Conservation (phyloP, 37 sponge, comb jelly and placozoan genomes). For the Bolinopsis microptera region DNA sequence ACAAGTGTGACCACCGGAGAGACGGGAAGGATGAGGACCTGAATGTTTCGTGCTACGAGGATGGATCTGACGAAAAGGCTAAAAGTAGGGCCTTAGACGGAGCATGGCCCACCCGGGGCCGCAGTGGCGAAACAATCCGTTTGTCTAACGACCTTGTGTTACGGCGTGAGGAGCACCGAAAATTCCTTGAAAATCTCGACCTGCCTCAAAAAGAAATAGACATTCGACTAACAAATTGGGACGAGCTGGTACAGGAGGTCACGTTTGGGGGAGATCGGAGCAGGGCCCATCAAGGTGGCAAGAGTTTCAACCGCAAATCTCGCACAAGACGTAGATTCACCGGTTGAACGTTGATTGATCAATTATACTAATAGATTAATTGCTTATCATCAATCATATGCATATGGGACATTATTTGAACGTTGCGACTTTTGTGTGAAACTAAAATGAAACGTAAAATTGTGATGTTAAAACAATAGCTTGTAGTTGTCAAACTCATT, state of each 20-base stretch:
- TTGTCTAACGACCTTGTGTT: not conserved
- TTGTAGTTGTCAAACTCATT: too few relatives aligned
- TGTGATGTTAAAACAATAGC: too few relatives aligned
- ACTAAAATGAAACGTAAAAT: too few relatives aligned
- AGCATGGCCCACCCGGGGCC: not conserved
- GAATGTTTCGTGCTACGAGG: not conserved
- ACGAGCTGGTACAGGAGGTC: not conserved
- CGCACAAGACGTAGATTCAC: not conserved
- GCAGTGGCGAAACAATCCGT: constrained; percentile 40
- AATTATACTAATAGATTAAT: too few relatives aligned
- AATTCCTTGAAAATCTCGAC: not conserved
- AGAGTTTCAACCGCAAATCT: not conserved
- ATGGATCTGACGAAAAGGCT: not conserved
- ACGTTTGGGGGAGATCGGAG: constrained; percentile 48
- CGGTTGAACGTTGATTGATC: too few relatives aligned
- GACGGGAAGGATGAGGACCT: not conserved
- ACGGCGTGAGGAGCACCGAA: constrained; percentile 37
- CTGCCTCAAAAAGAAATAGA: not conserved
- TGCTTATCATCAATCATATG: too few relatives aligned
- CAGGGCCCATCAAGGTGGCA: not conserved
- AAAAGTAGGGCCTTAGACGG: not conserved
- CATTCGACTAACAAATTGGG: not conserved
- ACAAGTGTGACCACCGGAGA: not conserved
- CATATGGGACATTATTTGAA: too few relatives aligned
- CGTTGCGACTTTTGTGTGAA: too few relatives aligned